Base-by-base conservation (phyloP, 2,888 invertebrate species). In the Anticlea derivata region DNA sequence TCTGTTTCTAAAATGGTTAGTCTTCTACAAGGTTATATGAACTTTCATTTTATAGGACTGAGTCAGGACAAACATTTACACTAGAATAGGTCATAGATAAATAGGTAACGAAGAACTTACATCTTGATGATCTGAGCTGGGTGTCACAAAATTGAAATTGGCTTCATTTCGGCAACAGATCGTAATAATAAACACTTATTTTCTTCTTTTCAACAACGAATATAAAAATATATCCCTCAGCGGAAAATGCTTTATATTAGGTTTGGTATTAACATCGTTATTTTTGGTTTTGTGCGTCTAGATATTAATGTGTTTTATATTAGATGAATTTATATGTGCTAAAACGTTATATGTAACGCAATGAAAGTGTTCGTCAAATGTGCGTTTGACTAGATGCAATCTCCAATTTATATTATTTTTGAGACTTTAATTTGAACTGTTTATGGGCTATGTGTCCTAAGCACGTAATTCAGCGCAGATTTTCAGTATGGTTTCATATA, bases 121-220 rank as follows among this genome's bases (percentile, higher is more conserved):
- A 68, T 74, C 66, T 76, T 81, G 81, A 73, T 89, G 89, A 87
- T 89, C 81, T 90, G 89, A 89, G 78, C 89, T 90, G 89, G 89
- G 89, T 90, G 89, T 88, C 73, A 80, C 79, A 68, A 76, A 79
- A 73, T 65, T 50, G 52, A 57, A 56, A 89, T 89, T 87, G 89
- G 89, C 87, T 85, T 83, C 87, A 88, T 89, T 89, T 88, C 85
- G 87, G 89, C 83, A 88, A 88, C 89, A 90, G 89, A 88, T 90
- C 89, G 89, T 90, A 90, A 90, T 86, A 69, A 68, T 72, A 60
- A 67, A 74, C 70, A 76, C 62, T 72, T 70, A 65, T 63, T 71
- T 70, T 73, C 65, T 73, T 70, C 68, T 63, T 58, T 66, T 58
- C 61, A 68, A 63, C 63, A 73, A 73, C 58, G 63, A 68, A 73